A percentile compares a stretch with the other conserved stretches of the same genome.
These are phyloP conservation scores for Crocuta crocuta DNA, from an alignment of 2,113 vertebrate genomes.

Conservation along the genomic window DNA sequence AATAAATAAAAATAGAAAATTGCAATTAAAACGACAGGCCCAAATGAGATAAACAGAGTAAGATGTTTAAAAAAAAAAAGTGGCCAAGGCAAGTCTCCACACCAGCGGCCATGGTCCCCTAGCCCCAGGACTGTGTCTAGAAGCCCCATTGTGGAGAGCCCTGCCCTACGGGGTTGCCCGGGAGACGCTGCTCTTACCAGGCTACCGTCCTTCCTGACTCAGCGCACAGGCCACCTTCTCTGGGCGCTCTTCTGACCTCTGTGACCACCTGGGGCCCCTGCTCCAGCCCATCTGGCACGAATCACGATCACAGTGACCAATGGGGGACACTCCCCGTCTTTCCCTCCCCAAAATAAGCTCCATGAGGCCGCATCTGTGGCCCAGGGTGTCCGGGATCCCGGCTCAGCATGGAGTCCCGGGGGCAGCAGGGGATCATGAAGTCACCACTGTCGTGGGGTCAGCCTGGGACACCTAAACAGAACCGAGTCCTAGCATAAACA, in stretches of 20 bases:
- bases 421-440: no score
- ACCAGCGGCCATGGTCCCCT: background rate
- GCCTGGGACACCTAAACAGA: background rate
- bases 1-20: no score
- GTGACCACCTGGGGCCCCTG: background rate
- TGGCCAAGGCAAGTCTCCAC: background rate
- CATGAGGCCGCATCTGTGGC: background rate
- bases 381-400: background rate
- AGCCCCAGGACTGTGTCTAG: background rate
- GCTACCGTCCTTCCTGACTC: background rate
- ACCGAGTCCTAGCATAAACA: fast-evolving
- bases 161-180: background rate
- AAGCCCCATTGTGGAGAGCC: no score
- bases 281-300: background rate
- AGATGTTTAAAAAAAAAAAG: background rate
- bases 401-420: background rate
- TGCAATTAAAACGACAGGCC: no score
- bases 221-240: background rate
- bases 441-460: background rate
- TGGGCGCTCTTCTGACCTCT: background rate
- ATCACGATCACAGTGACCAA: background rate
- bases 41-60: no score
- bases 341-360: background rate
- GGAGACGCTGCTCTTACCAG: background rate
- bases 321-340: background rate